Conservation (phyloP, 2,113 vertebrate genomes). For the Narcine bancroftii region DNA sequence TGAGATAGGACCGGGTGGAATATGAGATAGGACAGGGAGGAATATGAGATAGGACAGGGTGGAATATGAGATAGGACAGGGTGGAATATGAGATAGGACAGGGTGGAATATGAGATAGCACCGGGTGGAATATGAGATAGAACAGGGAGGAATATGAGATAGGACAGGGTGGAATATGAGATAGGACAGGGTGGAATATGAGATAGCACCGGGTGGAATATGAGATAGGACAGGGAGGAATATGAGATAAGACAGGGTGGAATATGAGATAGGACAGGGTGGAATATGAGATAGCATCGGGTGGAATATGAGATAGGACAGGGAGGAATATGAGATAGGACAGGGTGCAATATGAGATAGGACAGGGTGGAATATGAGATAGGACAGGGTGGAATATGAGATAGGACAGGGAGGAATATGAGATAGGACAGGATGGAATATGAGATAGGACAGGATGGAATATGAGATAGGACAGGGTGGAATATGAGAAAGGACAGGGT, state of each 20-base stretch:
- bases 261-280: neutral
- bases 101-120: neutral
- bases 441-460: neutral
- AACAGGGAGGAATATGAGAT: neutral
- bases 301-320: no score
- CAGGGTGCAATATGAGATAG: neutral
- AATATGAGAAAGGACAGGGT: neutral
- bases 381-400: neutral
- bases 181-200: neutral
- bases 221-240: neutral
- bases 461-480: neutral
- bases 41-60: neutral
- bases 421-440: neutral
- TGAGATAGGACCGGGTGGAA: neutral
- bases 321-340: neutral
- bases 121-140: neutral
- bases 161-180: neutral
- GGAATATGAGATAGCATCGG: neutral
- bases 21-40: neutral
- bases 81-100: no score
- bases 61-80: no score
- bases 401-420: neutral
- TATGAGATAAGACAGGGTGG: neutral
- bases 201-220: neutral
- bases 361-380: neutral